Evolutionary conservation across 2,888 invertebrate genomes (phyloP).

Genomic region (Coelinius sp.): DNA sequence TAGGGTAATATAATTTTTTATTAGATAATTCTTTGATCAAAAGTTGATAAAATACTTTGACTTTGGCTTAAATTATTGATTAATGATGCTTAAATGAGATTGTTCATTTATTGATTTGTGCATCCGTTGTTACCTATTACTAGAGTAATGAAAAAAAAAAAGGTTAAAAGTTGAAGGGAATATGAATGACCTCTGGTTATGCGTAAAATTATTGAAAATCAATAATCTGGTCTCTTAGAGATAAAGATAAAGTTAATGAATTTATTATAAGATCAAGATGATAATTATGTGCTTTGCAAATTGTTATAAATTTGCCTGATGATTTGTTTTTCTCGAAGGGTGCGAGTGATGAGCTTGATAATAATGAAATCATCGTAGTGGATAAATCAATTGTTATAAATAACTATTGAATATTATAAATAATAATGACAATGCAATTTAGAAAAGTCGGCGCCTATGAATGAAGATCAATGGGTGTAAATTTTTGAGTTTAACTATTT

Average conservation of each 20-base stretch:
- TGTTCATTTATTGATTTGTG: slow-evolving; percentile 22
- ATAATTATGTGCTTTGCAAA: slow-evolving; percentile 19
- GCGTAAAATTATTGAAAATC: background rate
- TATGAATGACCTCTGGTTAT: background rate
- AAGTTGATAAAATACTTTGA: background rate
- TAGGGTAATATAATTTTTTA: background rate
- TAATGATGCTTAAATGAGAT: background rate
- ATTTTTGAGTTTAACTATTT: background rate
- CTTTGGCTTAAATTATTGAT: background rate
- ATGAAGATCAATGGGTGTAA: slow-evolving; percentile 34
- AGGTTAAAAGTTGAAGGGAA: background rate
- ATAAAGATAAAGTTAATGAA: slow-evolving; percentile 5
- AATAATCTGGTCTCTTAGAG: slow-evolving; percentile 6
- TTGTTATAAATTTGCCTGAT: slow-evolving; percentile 28
- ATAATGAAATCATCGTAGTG: background rate
- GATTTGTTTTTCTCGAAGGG: slow-evolving; percentile 26
- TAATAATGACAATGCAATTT: slow-evolving; percentile 29
- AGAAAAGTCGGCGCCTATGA: slow-evolving; percentile 53
- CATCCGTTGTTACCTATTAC: slow-evolving; percentile 18
- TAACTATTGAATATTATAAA: slow-evolving; percentile 1
- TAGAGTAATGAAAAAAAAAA: background rate
- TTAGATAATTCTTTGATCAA: background rate
- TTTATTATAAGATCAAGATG: slow-evolving; percentile 1
- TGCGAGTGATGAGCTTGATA: slow-evolving; percentile 34
- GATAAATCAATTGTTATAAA: slow-evolving; percentile 5